Evolutionary conservation across 2,888 invertebrate species (phyloP).

Genomic region (Ptycholaimellus sp.): DNA sequence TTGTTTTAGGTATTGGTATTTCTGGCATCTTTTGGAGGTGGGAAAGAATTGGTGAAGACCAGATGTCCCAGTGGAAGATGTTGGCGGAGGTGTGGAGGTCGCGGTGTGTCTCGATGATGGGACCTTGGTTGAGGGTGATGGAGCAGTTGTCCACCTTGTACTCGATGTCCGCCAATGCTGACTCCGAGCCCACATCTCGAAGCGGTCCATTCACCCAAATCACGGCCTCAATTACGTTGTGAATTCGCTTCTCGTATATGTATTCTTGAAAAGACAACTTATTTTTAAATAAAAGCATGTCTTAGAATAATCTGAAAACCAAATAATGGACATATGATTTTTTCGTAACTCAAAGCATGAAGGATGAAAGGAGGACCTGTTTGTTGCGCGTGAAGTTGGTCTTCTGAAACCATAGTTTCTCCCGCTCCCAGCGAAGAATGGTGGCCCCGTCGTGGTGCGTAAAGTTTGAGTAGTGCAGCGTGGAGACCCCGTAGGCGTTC

Average conservation of each 20-base stretch:
- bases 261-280: too few relatives aligned
- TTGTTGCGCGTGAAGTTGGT: conserved; percentile 21
- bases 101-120: conserved; percentile 41
- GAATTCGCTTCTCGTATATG: too few relatives aligned
- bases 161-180: conserved; percentile 51
- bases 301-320: too few relatives aligned
- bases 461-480: conserved; percentile 44
- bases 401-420: conserved; percentile 23
- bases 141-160: conserved; percentile 61
- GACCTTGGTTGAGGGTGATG: conserved; percentile 57
- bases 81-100: conserved; percentile 87
- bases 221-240: conserved; percentile 20
- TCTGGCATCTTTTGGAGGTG: neutral
- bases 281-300: too few relatives aligned
- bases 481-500: conserved; percentile 54
- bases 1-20: neutral
- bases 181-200: conserved; percentile 24
- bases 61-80: conserved; percentile 62
- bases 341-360: too few relatives aligned
- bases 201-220: conserved; percentile 24
- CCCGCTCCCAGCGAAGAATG: conserved; percentile 18
- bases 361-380: too few relatives aligned
- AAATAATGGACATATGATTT: too few relatives aligned
- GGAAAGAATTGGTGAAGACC: conserved; percentile 7
- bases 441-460: conserved; percentile 17